Base-by-base conservation (phyloP, 64 coral and sea anemone genomes). In the Actinia tenebrosa region DNA sequence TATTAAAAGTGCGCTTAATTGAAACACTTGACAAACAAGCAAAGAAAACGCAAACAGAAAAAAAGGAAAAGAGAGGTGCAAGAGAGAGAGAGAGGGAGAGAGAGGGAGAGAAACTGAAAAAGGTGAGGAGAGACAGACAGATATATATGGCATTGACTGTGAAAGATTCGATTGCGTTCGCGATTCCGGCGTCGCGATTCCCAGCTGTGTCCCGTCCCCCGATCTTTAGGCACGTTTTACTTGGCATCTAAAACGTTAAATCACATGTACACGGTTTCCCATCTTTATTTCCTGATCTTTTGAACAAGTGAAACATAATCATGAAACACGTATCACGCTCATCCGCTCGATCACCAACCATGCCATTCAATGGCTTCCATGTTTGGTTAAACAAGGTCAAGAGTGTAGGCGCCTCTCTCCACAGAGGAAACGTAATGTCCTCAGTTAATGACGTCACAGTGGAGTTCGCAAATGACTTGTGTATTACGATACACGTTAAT, bases 371-470 rank as follows among this genome's bases (percentile, higher is more conserved):
- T 10, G 27, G 69, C 25, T 27, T 42, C 69, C 69, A 75, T 30
- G 69, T 75, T 75, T 75, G 69, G 69, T 30, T 75, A 75, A 37
- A 10, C 23, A 42, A 75, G 69, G 69, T 75, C 69, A 75, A 75
- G 27, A 30, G 69, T 75, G 69, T 75, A 30, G 15, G 26, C 69
- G 69, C 69, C 69, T 75, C 13, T 37, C 26, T 37, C 25, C n/a
- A 75, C 69, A 75, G 69, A 75, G 69, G 69, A 75, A 75, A 75
- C 25, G 69, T 25, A 25, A 42, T 22, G 25, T 75, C 27, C 26
- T 75, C 26, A 75, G 11, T 27, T 42, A 30, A 30, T 75, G 69
- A 75, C 69, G 69, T 75, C 69, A 75, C 26, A 75, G n/a, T 75
- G n/a, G 69, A 14, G 25, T 42, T 75, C 69, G 25, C 69, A 30